These are phyloP conservation scores for Siniperca chuatsi DNA, from an alignment of 2,113 vertebrate genomes.

Conservation along the genomic window DNA sequence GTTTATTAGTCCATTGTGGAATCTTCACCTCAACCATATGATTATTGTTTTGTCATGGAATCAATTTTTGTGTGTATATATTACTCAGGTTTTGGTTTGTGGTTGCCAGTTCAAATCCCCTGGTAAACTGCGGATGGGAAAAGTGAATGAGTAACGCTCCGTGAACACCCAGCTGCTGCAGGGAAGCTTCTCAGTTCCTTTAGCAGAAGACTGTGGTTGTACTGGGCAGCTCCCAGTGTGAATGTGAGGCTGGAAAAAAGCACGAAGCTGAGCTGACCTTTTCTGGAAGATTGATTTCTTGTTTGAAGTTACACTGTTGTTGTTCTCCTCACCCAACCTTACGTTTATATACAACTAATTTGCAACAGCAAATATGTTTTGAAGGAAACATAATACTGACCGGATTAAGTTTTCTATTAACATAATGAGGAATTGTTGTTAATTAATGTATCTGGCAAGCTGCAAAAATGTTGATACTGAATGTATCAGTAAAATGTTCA, in stretches of 20 bases:
- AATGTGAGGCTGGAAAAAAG: background rate
- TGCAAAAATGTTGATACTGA: too few species aligned
- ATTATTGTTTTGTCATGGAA: constrained; percentile 42
- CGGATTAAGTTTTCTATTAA: background rate
- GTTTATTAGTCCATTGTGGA: constrained; percentile 64
- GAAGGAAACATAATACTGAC: background rate
- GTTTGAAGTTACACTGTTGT: background rate
- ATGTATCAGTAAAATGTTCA: too few species aligned
- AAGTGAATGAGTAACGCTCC: constrained; percentile 43
- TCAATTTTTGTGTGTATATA: constrained; percentile 24
- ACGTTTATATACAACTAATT: background rate
- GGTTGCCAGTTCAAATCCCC: constrained; percentile 44
- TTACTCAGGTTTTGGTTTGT: constrained; percentile 48
- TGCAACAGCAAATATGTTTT: background rate
- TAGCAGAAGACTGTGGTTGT: background rate
- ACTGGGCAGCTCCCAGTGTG: constrained; percentile 9
- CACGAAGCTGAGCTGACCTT: background rate
- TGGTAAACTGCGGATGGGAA: constrained; percentile 46
- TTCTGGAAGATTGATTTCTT: background rate
- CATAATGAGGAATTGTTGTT: background rate
- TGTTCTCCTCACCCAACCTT: background rate
- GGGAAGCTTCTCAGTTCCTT: background rate
- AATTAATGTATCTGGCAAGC: too few species aligned
- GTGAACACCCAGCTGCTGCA: constrained; percentile 36
- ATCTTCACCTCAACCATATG: constrained; percentile 31